phyloP scores from a whole-genome alignment of 2,797 vertebrate species.

The Amphiprion clarkii region DNA sequence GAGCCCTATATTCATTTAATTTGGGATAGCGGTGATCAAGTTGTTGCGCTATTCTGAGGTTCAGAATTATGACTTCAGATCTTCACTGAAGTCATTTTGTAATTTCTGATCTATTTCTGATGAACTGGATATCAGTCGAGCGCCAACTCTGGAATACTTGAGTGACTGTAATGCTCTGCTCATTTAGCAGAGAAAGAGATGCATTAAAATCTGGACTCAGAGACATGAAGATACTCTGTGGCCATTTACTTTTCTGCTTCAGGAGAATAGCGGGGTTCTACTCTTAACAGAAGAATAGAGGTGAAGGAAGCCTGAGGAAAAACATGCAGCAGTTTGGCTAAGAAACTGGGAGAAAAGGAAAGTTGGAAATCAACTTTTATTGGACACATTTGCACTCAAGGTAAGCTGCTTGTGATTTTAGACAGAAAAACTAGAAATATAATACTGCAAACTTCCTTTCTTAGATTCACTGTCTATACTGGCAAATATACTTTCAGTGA shows the following conservation, averaged over 20 bases:
- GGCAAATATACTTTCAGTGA: slow-evolving; percentile 1
- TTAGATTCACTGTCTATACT: not conserved
- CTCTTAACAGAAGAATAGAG: slow-evolving; percentile 60
- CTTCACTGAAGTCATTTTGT: slow-evolving; percentile 33
- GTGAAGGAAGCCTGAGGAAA: slow-evolving; percentile 36
- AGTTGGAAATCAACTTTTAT: slow-evolving; percentile 23
- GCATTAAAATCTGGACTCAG: slow-evolving; percentile 33
- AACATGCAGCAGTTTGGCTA: slow-evolving; percentile 78
- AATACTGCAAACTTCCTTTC: slow-evolving; percentile 14
- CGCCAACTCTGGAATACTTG: slow-evolving; percentile 29
- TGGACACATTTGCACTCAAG: slow-evolving; percentile 40
- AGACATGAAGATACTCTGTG: slow-evolving; percentile 74
- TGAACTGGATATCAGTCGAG: slow-evolving; percentile 44
- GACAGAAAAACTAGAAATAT: not conserved
- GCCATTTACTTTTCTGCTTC: slow-evolving; percentile 65
- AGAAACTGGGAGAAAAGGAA: slow-evolving; percentile 40
- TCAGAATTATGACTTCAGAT: slow-evolving; percentile 37
- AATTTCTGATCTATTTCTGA: slow-evolving; percentile 42
- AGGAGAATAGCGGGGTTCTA: slow-evolving; percentile 74
- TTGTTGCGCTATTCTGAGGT: slow-evolving; percentile 36
- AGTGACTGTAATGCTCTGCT: slow-evolving; percentile 55
- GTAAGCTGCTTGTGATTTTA: slow-evolving; percentile 53
- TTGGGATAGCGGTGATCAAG: slow-evolving; percentile 38
- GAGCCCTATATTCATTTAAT: slow-evolving; percentile 41
- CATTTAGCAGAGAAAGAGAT: slow-evolving; percentile 42